phyloP scores from a whole-genome alignment of 1,140 invertebrate genomes.

The Calliphora vicina region DNA sequence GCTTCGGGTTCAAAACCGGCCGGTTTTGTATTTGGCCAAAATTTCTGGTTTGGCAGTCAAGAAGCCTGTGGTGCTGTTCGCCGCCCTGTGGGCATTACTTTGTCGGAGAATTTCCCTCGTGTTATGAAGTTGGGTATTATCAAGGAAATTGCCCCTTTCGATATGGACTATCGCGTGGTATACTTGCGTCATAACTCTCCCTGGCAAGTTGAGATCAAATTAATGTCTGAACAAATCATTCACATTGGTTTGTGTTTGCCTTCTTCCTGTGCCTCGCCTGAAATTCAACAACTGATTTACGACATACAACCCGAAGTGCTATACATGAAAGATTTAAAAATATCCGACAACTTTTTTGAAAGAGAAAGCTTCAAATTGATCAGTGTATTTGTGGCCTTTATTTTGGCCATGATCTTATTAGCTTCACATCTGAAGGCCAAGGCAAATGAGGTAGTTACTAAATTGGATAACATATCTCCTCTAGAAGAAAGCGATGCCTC shows the following conservation, averaged over 20 bases:
- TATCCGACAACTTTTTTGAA: constrained; percentile 51
- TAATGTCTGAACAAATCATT: constrained; percentile 58
- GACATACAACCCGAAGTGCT: constrained; percentile 56
- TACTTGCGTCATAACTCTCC: constrained; percentile 58
- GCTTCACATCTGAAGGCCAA: constrained; percentile 49
- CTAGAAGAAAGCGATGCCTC: not conserved
- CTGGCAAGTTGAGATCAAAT: constrained; percentile 61
- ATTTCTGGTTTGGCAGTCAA: constrained; percentile 60
- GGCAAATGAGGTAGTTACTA: constrained; percentile 37
- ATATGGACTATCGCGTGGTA: constrained; percentile 57
- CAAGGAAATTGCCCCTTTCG: constrained; percentile 53
- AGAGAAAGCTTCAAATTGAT: constrained; percentile 51
- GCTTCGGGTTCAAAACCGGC: constrained; percentile 55
- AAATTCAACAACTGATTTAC: constrained; percentile 55
- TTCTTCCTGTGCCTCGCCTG: constrained; percentile 49
- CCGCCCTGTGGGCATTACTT: constrained; percentile 49
- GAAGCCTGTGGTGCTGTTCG: constrained; percentile 50
- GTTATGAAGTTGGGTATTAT: constrained; percentile 56
- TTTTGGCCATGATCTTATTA: constrained; percentile 48
- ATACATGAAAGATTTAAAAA: constrained; percentile 57
- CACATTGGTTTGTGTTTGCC: constrained; percentile 60
- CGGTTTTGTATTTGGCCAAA: constrained; percentile 60
- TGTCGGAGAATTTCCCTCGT: constrained; percentile 54
- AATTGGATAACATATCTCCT: not conserved
- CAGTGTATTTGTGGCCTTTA: constrained; percentile 46